phyloP scores from a whole-genome alignment of 2,888 invertebrate genomes.

The Trissolcus japonicus region DNA sequence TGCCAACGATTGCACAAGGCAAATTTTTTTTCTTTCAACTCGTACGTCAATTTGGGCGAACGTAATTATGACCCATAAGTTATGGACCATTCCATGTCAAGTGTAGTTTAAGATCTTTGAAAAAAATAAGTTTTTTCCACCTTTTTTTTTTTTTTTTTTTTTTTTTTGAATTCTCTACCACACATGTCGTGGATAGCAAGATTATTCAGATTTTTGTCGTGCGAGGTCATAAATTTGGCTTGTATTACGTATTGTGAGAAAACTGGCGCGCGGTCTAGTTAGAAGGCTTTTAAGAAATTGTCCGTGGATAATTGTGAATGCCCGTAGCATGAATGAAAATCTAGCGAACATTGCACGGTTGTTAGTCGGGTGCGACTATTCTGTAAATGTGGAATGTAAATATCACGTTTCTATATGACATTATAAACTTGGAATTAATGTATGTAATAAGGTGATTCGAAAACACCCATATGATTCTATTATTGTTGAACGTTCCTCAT shows the following conservation, averaged over 20 bases:
- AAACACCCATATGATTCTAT: constrained; percentile 1
- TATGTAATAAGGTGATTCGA: constrained; percentile 10
- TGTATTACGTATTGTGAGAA: constrained; percentile 19
- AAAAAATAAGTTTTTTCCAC: constrained; percentile 1
- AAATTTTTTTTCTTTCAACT: constrained; percentile 15
- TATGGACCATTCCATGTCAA: constrained; percentile 53
- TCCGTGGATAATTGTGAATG: constrained; percentile 31
- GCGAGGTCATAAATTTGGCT: constrained; percentile 32
- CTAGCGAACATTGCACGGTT: constrained; percentile 17
- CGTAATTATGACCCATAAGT: constrained; percentile 46
- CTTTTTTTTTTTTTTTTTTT: constrained; percentile 6
- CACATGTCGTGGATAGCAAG: constrained; percentile 35
- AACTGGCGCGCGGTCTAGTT: constrained; percentile 22
- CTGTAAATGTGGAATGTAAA: constrained; percentile 4
- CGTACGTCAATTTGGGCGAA: constrained; percentile 30
- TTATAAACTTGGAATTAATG: constrained; percentile 10
- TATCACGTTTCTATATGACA: constrained; percentile 9
- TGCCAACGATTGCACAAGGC: constrained; percentile 20
- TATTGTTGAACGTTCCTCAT: background rate
- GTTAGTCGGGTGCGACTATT: constrained; percentile 4
- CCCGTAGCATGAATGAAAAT: constrained; percentile 19
- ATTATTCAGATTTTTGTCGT: constrained; percentile 37
- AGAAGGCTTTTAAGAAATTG: constrained; percentile 10
- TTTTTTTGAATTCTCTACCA: constrained; percentile 25
- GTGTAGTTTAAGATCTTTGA: constrained; percentile 40